Evolutionary conservation across 2,888 invertebrate genomes (phyloP).

Genomic region (Mayetiola destructor): DNA sequence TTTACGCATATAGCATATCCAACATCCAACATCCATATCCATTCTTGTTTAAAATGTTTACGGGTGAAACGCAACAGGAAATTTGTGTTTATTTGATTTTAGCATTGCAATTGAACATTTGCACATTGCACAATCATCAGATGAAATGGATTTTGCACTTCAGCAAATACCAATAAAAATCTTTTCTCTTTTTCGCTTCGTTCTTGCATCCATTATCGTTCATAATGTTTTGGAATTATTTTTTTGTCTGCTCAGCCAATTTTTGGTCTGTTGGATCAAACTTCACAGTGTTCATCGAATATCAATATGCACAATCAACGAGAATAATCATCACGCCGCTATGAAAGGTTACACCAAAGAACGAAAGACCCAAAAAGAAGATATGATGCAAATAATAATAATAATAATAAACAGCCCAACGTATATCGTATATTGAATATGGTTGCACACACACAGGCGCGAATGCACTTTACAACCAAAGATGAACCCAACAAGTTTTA

Average conservation of each 20-base stretch:
- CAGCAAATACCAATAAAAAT: background rate
- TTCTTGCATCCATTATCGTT: background rate
- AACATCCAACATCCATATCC: background rate
- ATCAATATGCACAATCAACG: constrained; percentile 4
- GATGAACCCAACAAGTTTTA: constrained; percentile 7
- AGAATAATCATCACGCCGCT: constrained; percentile 5
- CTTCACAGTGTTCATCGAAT: constrained; percentile 1
- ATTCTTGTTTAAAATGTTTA: background rate
- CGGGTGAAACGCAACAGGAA: constrained; percentile 5
- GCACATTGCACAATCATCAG: background rate
- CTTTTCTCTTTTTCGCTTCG: background rate
- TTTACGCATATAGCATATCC: constrained; percentile 8
- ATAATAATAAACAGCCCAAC: no score
- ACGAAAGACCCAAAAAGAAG: background rate
- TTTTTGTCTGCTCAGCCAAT: no score
- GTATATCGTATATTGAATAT: no score
- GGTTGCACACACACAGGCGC: background rate
- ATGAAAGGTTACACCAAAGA: background rate
- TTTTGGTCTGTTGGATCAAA: no score
- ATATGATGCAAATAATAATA: background rate
- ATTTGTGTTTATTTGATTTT: background rate
- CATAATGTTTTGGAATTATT: no score
- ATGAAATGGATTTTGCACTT: constrained; percentile 5
- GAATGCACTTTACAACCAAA: constrained; percentile 4
- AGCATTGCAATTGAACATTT: background rate